Evolutionary conservation across 2,797 vertebrate genomes (phyloP).

Genomic region (Sciurus carolinensis): DNA sequence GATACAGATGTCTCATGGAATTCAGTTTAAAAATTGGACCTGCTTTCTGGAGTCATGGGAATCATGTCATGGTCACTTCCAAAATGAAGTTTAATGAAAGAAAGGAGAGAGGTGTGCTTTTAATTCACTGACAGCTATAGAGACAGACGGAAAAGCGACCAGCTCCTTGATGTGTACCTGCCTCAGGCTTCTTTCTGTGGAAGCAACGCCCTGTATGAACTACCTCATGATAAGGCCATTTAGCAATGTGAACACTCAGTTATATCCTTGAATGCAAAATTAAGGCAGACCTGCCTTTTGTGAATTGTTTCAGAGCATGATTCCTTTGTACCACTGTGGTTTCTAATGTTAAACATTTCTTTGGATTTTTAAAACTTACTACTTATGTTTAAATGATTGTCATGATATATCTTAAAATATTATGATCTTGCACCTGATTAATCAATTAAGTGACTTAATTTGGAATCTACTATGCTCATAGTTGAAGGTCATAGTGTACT

Average conservation of each 20-base stretch:
- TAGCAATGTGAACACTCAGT: background rate
- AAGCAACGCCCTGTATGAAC: accelerated
- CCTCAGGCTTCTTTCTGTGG: background rate
- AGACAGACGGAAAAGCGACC: background rate
- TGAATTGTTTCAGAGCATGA: background rate
- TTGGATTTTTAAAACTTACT: background rate
- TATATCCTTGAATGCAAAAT: background rate
- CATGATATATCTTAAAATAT: background rate
- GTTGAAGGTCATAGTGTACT: background rate
- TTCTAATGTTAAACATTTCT: background rate
- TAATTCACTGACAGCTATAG: background rate
- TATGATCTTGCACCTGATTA: background rate
- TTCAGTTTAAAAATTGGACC: background rate
- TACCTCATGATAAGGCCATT: background rate
- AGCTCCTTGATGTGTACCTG: background rate
- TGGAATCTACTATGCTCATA: background rate
- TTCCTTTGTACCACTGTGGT: background rate
- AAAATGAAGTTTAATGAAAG: conserved; percentile 36
- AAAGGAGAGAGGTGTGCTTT: background rate
- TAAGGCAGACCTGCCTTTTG: background rate
- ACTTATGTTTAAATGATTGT: conserved; percentile 5
- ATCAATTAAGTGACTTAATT: background rate
- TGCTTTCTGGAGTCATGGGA: background rate
- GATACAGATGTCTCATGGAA: background rate
- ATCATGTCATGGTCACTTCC: background rate